phyloP scores from a whole-genome alignment of 23 tunicate genomes.

The Halocynthia aurantium region DNA sequence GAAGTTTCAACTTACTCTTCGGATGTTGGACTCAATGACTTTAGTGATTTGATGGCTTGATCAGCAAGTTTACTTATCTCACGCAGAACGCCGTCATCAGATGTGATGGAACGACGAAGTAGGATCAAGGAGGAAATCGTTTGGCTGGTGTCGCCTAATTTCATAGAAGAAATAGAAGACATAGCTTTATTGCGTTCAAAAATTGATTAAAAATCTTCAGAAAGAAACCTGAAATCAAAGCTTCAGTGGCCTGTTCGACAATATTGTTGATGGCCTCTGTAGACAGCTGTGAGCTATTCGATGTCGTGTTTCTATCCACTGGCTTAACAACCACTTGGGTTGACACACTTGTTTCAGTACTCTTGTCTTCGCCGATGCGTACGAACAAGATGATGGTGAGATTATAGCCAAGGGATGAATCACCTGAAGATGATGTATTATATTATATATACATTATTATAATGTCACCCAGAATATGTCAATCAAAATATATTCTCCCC shows the following conservation, averaged over 20 bases:
- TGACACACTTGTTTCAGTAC: background rate
- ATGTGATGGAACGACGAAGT: too few relatives aligned
- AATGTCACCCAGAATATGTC: too few relatives aligned
- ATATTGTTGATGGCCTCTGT: conserved; percentile 10
- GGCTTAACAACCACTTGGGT: conserved; percentile 4
- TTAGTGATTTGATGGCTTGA: too few relatives aligned
- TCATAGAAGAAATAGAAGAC: too few relatives aligned
- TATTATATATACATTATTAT: too few relatives aligned
- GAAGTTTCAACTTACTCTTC: too few relatives aligned
- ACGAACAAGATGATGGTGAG: conserved; percentile 3
- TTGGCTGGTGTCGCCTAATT: too few relatives aligned
- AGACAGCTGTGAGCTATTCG: background rate
- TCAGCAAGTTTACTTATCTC: too few relatives aligned
- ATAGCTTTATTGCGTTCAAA: too few relatives aligned
- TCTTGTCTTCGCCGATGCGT: conserved; percentile 13
- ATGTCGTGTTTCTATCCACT: background rate
- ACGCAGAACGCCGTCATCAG: too few relatives aligned
- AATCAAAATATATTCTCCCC: too few relatives aligned
- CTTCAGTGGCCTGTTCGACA: conserved; percentile 8
- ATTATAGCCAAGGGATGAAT: background rate
- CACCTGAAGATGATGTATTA: background rate
- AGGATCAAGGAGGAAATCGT: background rate
- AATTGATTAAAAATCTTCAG: background rate
- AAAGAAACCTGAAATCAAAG: conserved; percentile 7
- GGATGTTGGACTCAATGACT: too few relatives aligned